These are phyloP conservation scores for Rotaria macrura DNA, from an alignment of 2,888 invertebrate species.

Conservation along the genomic window DNA sequence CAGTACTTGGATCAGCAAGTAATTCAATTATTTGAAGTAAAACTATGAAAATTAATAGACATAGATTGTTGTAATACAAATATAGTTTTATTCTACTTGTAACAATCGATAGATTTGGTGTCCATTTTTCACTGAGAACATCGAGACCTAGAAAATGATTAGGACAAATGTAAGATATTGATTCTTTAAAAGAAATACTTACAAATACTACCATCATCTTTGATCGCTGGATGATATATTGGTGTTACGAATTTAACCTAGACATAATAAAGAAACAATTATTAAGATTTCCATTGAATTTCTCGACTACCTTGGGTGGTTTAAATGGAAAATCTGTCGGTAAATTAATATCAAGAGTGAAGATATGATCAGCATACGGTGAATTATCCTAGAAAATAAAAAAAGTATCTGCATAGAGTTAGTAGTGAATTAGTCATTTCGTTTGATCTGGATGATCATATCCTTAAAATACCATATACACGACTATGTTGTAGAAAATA, in stretches of 20 bases:
- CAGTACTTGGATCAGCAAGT: background rate
- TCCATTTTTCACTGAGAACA: slow-evolving; percentile 10
- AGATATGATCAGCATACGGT: background rate
- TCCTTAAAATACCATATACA: too few species aligned
- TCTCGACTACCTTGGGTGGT: background rate
- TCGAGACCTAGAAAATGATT: background rate
- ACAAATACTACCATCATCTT: background rate
- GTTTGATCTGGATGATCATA: too few species aligned
- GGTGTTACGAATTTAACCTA: background rate
- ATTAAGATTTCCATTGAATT: too few species aligned
- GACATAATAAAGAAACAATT: too few species aligned
- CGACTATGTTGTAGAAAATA: too few species aligned
- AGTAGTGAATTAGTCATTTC: too few species aligned
- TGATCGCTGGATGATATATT: background rate
- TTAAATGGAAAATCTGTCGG: background rate
- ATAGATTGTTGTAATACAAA: too few species aligned
- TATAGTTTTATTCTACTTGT: background rate
- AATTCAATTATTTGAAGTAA: background rate
- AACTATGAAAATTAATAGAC: background rate
- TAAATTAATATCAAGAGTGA: background rate
- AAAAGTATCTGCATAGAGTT: background rate
- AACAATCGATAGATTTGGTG: background rate
- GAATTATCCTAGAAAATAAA: background rate
- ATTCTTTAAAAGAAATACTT: background rate
- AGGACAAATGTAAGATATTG: background rate